Percentiles rank a stretch among this genome's conserved stretches.
These are phyloP conservation scores for Austrofundulus limnaeus DNA, from an alignment of 2,113 vertebrate species.

Conservation along the genomic window DNA sequence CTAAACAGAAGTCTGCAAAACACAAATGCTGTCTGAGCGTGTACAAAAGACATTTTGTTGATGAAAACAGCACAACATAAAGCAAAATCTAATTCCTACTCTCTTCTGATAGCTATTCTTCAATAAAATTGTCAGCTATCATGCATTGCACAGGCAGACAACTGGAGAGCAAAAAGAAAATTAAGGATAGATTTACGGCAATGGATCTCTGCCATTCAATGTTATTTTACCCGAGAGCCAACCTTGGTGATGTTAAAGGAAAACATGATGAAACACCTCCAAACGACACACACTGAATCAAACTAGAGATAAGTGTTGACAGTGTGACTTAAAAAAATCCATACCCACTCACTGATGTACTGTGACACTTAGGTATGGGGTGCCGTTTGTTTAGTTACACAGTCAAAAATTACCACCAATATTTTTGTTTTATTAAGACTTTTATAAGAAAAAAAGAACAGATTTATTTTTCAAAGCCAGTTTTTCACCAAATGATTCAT, in stretches of 20 bases:
- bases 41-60: slow-evolving; percentile 20
- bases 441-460: too few relatives aligned
- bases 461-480: too few relatives aligned
- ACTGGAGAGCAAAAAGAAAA: slow-evolving; percentile 23
- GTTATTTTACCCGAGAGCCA: slow-evolving; percentile 59
- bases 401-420: too few relatives aligned
- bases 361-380: slow-evolving; percentile 12
- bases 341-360: slow-evolving; percentile 21
- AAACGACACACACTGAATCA: slow-evolving; percentile 59
- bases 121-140: slow-evolving; percentile 71
- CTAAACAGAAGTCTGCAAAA: slow-evolving; percentile 38
- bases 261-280: slow-evolving; percentile 50
- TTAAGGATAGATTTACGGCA: slow-evolving; percentile 56
- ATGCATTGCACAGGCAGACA: slow-evolving; percentile 37
- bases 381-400: too few relatives aligned
- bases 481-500: too few relatives aligned
- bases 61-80: slow-evolving; percentile 35
- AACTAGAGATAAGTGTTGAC: slow-evolving; percentile 36
- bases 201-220: slow-evolving; percentile 36
- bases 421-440: too few relatives aligned
- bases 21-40: slow-evolving; percentile 31
- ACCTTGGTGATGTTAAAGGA: slow-evolving; percentile 46
- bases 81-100: slow-evolving; percentile 50
- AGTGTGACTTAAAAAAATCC: slow-evolving; percentile 29
- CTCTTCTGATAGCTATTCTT: slow-evolving; percentile 45